A percentile compares a stretch with the other conserved stretches of the same genome.
phyloP scores from a whole-genome alignment of 2,797 vertebrate species.

The Enteromius treurensis region DNA sequence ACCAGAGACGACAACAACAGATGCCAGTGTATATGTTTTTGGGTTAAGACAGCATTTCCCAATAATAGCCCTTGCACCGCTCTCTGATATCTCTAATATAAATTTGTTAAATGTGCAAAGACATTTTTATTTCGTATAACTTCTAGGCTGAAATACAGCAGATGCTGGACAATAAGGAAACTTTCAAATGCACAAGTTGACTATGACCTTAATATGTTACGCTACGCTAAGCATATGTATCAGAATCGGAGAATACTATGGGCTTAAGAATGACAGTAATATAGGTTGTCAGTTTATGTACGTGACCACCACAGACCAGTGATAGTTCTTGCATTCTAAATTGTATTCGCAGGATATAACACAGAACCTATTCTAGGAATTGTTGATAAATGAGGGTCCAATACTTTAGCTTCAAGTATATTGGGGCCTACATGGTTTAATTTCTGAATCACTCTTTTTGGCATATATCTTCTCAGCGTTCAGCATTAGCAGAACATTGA shows the following conservation, averaged over 20 bases:
- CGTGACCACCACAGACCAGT: no score
- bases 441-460: neutral
- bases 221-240: neutral
- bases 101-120: neutral
- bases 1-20: no score
- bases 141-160: neutral
- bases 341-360: no score
- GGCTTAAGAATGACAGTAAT: no score
- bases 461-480: neutral
- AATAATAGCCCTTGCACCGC: no score
- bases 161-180: neutral
- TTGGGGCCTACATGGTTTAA: neutral
- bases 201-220: neutral
- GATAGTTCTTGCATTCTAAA: no score
- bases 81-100: neutral
- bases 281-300: no score
- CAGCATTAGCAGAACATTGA: slow-evolving; percentile 4
- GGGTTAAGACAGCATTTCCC: neutral
- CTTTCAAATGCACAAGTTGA: neutral
- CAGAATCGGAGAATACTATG: no score
- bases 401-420: neutral
- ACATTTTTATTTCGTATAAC: neutral
- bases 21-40: neutral
- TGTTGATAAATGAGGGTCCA: no score
- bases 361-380: no score